Base-by-base conservation (phyloP, 2,797 vertebrate species). In the Falco concolor region DNA sequence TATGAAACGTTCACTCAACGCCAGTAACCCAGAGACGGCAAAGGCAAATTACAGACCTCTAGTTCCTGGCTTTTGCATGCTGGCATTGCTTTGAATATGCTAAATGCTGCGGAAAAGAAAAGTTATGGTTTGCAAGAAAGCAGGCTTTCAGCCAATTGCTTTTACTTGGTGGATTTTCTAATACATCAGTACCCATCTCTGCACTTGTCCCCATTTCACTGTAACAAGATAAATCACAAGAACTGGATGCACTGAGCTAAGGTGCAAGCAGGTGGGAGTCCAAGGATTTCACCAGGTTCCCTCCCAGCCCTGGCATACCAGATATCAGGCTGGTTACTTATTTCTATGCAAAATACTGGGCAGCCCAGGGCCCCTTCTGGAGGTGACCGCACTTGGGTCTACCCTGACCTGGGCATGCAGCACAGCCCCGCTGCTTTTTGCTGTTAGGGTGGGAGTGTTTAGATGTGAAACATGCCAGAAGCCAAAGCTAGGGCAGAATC, bases 1-100 rank as follows among this genome's bases (percentile, higher is more conserved):
- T 54, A 38, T 4, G 60, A 92, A 95, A 80, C 0, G 1, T 76
- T 91, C 77, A 50, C 70, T 84, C 70, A 74, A 36, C 36, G 67
- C 64, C 68, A 74, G 64, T 27, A 89, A 91, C 91, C 68, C 72
- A 77, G 64, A 80, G 88, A 74, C 61, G 64, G 81, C 60, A 90
- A 87, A 92, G 28, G 56, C 64, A 95, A 95, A 95, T 91, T 74
- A 87, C 50, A 89, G 90, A 20, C 34, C 74, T 90, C 77, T 47
- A 54, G 25, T 53, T 84, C 34, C 64, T 74, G 67, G 74, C 17
- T 89, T 95, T 47, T 81, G 32, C 34, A 27, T 59, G 72, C 78
- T 87, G 94, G 91, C 84, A 24, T 74, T 76, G 64, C 53, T 89
- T 57, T 76, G 52, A 82, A 70, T 52, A 53, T 52, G 88, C 72